phyloP scores from a whole-genome alignment of 2,888 invertebrate species.

The Eueremaeus valkanovi region DNA sequence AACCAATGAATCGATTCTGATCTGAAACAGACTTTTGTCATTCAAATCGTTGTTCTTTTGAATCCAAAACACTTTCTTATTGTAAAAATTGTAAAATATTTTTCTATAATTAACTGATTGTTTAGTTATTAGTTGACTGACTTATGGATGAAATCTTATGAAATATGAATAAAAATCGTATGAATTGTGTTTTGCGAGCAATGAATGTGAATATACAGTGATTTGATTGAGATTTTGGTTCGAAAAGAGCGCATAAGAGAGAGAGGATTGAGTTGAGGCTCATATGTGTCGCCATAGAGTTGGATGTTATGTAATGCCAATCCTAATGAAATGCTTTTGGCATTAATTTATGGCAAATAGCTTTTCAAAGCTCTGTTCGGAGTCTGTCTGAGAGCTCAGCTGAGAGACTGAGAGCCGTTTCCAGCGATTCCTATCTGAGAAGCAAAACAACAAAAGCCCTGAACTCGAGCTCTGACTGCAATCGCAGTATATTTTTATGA shows the following conservation, averaged over 20 bases:
- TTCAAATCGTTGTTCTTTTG: too few relatives aligned
- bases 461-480: slow-evolving; percentile 1
- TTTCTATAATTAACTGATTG: too few relatives aligned
- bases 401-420: slow-evolving; percentile 8
- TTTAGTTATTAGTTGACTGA: too few relatives aligned
- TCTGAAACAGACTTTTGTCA: not conserved
- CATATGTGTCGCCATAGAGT: not conserved
- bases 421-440: slow-evolving; percentile 11
- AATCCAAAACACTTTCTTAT: too few relatives aligned
- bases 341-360: not conserved
- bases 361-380: not conserved
- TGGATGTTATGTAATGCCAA: not conserved
- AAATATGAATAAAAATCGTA: too few relatives aligned
- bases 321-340: slow-evolving; percentile 6
- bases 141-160: too few relatives aligned
- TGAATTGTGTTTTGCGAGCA: too few relatives aligned
- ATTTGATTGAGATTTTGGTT: not conserved
- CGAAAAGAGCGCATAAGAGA: not conserved
- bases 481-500: slow-evolving; percentile 5
- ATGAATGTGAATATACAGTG: too few relatives aligned
- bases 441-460: slow-evolving; percentile 27
- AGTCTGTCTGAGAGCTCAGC: slow-evolving; percentile 1
- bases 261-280: not conserved
- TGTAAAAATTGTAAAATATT: too few relatives aligned
- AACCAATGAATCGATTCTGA: not conserved